phyloP scores from a whole-genome alignment of 1,140 invertebrate genomes.

The Ephestia elutella region DNA sequence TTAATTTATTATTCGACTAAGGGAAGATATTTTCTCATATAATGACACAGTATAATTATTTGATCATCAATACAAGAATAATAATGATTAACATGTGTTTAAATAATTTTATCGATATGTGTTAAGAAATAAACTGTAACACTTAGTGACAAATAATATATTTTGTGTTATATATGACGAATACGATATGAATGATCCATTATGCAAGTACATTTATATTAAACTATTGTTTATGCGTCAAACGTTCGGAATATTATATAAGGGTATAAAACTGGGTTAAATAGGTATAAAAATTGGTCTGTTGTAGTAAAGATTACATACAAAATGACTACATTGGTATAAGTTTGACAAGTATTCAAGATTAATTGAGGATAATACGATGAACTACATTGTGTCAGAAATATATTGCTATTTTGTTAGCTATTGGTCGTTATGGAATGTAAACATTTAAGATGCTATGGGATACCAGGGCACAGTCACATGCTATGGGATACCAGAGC shows the following conservation, averaged over 20 bases:
- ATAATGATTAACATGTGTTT: slow-evolving; percentile 11
- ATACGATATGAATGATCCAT: neutral
- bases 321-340: neutral
- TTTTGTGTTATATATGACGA: neutral
- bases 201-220: neutral
- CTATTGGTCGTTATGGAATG: slow-evolving; percentile 11
- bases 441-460: neutral
- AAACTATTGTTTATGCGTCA: neutral
- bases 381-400: neutral
- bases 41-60: slow-evolving; percentile 9
- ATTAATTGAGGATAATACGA: neutral
- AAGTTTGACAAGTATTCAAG: neutral
- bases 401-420: neutral
- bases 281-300: slow-evolving; percentile 33
- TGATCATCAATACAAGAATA: neutral
- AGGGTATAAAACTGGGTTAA: slow-evolving; percentile 8
- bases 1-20: neutral
- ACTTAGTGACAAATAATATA: neutral
- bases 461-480: neutral
- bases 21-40: neutral
- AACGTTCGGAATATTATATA: slow-evolving; percentile 2
- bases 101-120: neutral
- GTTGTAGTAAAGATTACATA: slow-evolving; percentile 17
- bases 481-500: neutral
- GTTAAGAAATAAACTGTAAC: neutral